Percentiles rank a stretch among this genome's conserved stretches.
These are phyloP conservation scores for Trematomus bernacchii DNA, from an alignment of 2,797 vertebrate species.

Conservation along the genomic window DNA sequence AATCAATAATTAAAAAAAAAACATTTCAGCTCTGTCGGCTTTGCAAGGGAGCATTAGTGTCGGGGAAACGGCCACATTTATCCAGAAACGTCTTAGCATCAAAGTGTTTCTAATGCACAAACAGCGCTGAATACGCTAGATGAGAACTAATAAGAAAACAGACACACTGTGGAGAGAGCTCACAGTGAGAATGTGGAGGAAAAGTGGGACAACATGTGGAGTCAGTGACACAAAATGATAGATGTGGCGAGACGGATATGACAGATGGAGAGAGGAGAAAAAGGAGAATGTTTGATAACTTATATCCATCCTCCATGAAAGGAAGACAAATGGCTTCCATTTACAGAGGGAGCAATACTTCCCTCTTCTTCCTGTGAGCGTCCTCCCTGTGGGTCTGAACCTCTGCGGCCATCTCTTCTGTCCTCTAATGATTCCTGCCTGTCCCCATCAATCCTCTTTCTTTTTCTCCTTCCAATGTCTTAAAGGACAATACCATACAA, in stretches of 20 bases:
- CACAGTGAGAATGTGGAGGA: background rate
- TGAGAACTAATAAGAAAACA: constrained; percentile 2
- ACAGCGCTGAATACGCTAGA: constrained; percentile 17
- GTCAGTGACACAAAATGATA: constrained; percentile 59
- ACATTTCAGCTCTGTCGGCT: background rate
- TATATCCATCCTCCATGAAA: constrained; percentile 56
- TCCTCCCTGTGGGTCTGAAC: constrained; percentile 45
- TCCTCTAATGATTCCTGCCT: constrained; percentile 35
- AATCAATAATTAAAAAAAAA: background rate
- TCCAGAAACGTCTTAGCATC: background rate
- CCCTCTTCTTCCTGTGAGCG: constrained; percentile 24
- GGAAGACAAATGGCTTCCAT: constrained; percentile 73
- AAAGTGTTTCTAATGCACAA: background rate
- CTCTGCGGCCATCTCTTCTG: constrained; percentile 29
- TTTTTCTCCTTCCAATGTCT: constrained; percentile 6
- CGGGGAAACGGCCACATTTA: background rate
- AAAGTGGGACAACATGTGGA: constrained; percentile 36
- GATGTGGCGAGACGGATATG: constrained; percentile 60
- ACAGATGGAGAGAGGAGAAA: constrained; percentile 66
- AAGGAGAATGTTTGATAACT: constrained; percentile 65
- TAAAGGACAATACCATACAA: background rate
- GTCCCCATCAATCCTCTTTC: constrained; percentile 10
- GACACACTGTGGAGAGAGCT: constrained; percentile 16
- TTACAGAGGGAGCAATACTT: constrained; percentile 60
- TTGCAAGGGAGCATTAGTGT: background rate